Percentiles rank a stretch among this genome's conserved stretches.
These are phyloP conservation scores for Dysmachus trigonus DNA, from an alignment of 2,888 invertebrate species.

Conservation along the genomic window DNA sequence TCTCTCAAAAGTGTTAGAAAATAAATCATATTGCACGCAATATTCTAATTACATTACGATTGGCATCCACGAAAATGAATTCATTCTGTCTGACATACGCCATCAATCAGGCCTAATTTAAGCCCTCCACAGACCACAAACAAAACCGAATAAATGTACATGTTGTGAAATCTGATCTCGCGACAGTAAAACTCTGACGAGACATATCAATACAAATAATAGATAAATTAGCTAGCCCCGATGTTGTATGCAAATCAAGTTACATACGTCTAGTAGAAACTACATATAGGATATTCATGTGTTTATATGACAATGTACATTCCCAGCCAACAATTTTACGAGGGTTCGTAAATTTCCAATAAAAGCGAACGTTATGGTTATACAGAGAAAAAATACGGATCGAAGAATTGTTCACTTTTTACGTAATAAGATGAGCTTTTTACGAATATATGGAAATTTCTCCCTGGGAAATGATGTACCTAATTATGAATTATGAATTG, in stretches of 20 bases:
- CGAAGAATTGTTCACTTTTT: too few relatives aligned
- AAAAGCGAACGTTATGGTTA: too few relatives aligned
- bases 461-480: too few relatives aligned
- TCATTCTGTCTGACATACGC: neutral
- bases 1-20: neutral
- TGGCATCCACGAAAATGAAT: neutral
- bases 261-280: neutral
- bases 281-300: too few relatives aligned
- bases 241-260: neutral
- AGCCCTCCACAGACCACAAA: neutral
- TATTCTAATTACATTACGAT: neutral
- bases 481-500: too few relatives aligned
- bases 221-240: neutral
- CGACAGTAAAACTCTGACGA: neutral
- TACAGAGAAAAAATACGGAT: too few relatives aligned
- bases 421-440: too few relatives aligned
- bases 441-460: too few relatives aligned
- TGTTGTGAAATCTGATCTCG: neutral
- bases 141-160: neutral
- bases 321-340: too few relatives aligned
- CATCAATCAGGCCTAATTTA: constrained; percentile 9
- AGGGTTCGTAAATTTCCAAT: too few relatives aligned
- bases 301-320: too few relatives aligned
- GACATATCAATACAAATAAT: constrained; percentile 16
- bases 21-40: neutral